Percentiles rank a stretch among this genome's conserved stretches.
phyloP scores from a whole-genome alignment of 2,113 vertebrate species.

The Eulacestoma nigropectus region DNA sequence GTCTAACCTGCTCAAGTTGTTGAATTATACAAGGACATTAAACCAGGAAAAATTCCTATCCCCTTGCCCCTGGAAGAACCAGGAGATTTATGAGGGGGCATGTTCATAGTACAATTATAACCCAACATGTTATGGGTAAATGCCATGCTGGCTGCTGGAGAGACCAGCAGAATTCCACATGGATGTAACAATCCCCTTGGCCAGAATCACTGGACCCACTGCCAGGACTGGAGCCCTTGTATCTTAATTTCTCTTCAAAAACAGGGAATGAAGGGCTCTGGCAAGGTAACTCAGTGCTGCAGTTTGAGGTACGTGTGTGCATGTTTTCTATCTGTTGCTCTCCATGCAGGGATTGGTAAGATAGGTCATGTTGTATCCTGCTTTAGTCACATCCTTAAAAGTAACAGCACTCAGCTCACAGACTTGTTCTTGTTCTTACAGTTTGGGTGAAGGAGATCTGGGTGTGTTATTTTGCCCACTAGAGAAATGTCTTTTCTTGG shows the following conservation, averaged over 20 bases:
- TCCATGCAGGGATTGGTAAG: background rate
- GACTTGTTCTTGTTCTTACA: background rate
- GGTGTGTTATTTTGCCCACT: background rate
- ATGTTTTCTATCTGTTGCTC: background rate
- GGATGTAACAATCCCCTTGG: background rate
- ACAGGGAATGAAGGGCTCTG: background rate
- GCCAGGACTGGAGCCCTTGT: background rate
- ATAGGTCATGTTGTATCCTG: background rate
- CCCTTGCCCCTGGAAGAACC: background rate
- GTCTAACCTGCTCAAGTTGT: background rate
- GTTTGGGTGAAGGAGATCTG: background rate
- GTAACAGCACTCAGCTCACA: background rate
- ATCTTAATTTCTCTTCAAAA: background rate
- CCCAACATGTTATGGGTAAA: accelerated
- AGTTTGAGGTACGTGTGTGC: background rate
- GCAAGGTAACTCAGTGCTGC: background rate
- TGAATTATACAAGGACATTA: background rate
- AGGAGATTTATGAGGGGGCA: background rate
- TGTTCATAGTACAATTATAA: background rate
- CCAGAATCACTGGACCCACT: background rate
- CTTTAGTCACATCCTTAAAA: background rate
- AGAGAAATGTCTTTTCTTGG: background rate
- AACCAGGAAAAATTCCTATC: background rate
- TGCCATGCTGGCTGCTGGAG: background rate
- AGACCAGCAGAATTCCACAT: background rate